Evolutionary conservation across 2,888 invertebrate species (phyloP).

Genomic region (Drosophila nigritarsus): DNA sequence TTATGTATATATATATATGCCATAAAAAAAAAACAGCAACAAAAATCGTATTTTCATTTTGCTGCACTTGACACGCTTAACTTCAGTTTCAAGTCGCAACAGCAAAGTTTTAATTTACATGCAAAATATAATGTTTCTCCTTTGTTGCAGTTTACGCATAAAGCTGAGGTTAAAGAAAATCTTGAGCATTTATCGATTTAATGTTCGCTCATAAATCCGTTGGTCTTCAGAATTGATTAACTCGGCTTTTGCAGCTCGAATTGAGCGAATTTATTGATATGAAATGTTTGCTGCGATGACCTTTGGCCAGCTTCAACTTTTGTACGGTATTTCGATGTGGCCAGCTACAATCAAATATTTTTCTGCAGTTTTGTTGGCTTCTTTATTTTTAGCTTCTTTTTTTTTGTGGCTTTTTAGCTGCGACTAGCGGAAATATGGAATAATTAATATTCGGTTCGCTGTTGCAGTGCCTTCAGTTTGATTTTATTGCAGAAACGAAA

Average conservation of each 20-base stretch:
- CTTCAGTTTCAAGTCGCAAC: neutral
- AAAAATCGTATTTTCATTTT: neutral
- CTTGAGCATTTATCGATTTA: neutral
- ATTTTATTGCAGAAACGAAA: slow-evolving; percentile 59
- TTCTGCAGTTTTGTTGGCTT: slow-evolving; percentile 11
- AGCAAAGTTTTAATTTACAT: neutral
- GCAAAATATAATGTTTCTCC: neutral
- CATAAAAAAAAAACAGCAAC: too few species aligned
- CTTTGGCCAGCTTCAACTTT: slow-evolving; percentile 10
- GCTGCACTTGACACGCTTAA: neutral
- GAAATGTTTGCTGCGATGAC: slow-evolving; percentile 5
- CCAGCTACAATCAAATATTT: slow-evolving; percentile 29
- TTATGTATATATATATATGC: too few species aligned
- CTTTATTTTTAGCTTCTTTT: neutral
- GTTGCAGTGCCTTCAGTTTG: slow-evolving; percentile 23
- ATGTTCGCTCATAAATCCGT: neutral
- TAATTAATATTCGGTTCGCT: slow-evolving; percentile 60
- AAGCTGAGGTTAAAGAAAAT: neutral
- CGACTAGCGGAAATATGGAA: slow-evolving; percentile 66
- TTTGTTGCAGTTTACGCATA: neutral
- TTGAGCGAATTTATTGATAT: neutral
- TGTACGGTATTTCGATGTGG: neutral
- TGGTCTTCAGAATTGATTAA: neutral
- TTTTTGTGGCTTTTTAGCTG: slow-evolving; percentile 42
- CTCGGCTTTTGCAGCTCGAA: neutral